phyloP scores from a whole-genome alignment of 2,113 vertebrate species.

The Pseudolaguvia tuberculata region DNA sequence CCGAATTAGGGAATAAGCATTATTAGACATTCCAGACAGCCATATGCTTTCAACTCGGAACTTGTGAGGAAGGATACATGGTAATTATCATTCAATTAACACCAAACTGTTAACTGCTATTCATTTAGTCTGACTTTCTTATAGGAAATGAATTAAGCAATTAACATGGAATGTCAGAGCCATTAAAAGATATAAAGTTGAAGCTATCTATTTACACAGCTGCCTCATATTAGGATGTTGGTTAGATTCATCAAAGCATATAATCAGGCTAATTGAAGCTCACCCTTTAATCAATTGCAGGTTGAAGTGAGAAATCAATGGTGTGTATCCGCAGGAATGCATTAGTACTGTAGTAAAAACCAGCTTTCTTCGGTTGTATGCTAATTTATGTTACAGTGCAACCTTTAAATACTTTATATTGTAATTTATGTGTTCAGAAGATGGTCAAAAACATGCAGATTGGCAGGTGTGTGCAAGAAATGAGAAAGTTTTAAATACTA shows the following conservation, averaged over 20 bases:
- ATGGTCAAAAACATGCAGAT: slow-evolving; percentile 15
- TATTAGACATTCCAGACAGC: no score
- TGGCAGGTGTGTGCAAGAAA: neutral
- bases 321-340: slow-evolving; percentile 47
- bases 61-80: no score
- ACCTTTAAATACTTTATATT: slow-evolving; percentile 37
- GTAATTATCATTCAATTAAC: no score
- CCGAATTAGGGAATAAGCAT: no score
- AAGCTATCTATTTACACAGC: slow-evolving; percentile 4
- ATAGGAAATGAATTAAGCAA: no score
- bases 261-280: slow-evolving; percentile 26
- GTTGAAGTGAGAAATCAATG: slow-evolving; percentile 53
- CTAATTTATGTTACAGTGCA: slow-evolving; percentile 47
- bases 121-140: no score
- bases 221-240: neutral
- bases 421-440: slow-evolving; percentile 45
- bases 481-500: neutral
- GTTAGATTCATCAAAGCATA: slow-evolving; percentile 25
- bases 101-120: no score
- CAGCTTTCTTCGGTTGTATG: slow-evolving; percentile 4
- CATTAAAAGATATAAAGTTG: neutral
- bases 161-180: neutral
- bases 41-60: no score
- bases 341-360: slow-evolving; percentile 50
- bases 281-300: slow-evolving; percentile 41